These are phyloP conservation scores for Anolis carolinensis DNA, from an alignment of 2,113 vertebrate genomes.

Conservation along the genomic window DNA sequence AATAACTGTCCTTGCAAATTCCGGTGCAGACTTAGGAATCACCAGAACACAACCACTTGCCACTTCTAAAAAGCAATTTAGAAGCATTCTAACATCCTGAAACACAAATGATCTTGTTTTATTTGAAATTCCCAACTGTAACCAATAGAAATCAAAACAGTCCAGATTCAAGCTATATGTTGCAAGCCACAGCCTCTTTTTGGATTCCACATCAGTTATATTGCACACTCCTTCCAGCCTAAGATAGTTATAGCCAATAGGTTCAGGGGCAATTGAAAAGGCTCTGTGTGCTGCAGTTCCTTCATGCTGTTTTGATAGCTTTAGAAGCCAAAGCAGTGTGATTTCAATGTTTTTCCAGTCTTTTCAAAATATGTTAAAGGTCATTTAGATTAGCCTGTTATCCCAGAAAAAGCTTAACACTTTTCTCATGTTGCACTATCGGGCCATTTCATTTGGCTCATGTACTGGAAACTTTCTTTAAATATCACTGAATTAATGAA, in stretches of 20 bases:
- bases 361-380: conserved; percentile 47
- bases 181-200: background rate
- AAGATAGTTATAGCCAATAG: background rate
- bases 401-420: conserved; percentile 55
- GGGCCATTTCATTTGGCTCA: conserved; percentile 1
- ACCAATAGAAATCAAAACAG: background rate
- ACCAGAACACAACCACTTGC: background rate
- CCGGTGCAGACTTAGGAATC: background rate
- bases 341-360: conserved; percentile 50
- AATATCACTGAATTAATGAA: conserved; percentile 12
- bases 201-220: background rate
- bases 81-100: background rate
- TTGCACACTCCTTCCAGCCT: background rate
- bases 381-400: conserved; percentile 12
- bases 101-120: background rate
- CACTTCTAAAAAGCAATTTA: background rate
- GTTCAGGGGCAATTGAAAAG: background rate
- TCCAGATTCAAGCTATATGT: fast-evolving
- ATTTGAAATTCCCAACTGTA: background rate
- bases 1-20: background rate
- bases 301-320: background rate
- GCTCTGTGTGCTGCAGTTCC: background rate
- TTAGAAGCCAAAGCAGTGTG: conserved; percentile 21
- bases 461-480: conserved; percentile 20
- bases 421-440: conserved; percentile 54